Evolutionary conservation across 2,797 vertebrate genomes (phyloP), one percentile per base, ranked within the genome.

Genomic region (Lophotriccus pileatus): DNA sequence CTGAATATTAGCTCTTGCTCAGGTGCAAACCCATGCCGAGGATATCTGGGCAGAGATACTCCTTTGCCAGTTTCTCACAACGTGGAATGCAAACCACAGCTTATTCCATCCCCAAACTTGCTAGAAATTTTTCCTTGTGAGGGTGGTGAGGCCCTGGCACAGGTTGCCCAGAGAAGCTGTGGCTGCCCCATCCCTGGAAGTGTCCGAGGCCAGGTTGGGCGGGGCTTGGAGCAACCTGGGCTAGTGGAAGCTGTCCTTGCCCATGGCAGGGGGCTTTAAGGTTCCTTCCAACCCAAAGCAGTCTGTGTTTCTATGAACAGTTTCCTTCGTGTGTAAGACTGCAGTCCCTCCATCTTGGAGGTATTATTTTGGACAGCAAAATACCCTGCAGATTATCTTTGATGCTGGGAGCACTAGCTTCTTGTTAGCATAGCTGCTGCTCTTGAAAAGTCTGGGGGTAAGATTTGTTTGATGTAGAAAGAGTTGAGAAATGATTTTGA

Each of bases 401-500:
- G 55, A 60, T 59, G 6, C 43, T 47, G n/a, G 41, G 67, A 49
- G 49, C 47, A 7, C 8, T 49, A 17, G 25, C 23, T 49, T 39
- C 30, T 60, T 75, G 53, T 77, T 47, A 50, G 50, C 11, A 1
- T 25, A 70, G 47, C 43, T 88, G 34, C 58, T 88, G 21, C 23
- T 70, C 68, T 62, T 62, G 46, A 32, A 17, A 72, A 70, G 30
- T 69, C 43, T 34, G 12, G 11, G 30, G 8, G 12, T 69, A 22
- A 69, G 53, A 74, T 79, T 59, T 47, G 49, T 68, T 79, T 87
- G 58, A 37, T 86, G 32, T 76, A 84, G 62, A 52, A 90, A 39
- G 80, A 81, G 46, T 12, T 46, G 81, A 95, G 88, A 95, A 93
- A 46, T 80, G 56, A 63, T 82, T 74, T 82, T 84, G 63, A 92